Percentiles rank a stretch among this genome's conserved stretches.
phyloP scores from a whole-genome alignment of 1,140 invertebrate species.

The Drosophila nebulosa region DNA sequence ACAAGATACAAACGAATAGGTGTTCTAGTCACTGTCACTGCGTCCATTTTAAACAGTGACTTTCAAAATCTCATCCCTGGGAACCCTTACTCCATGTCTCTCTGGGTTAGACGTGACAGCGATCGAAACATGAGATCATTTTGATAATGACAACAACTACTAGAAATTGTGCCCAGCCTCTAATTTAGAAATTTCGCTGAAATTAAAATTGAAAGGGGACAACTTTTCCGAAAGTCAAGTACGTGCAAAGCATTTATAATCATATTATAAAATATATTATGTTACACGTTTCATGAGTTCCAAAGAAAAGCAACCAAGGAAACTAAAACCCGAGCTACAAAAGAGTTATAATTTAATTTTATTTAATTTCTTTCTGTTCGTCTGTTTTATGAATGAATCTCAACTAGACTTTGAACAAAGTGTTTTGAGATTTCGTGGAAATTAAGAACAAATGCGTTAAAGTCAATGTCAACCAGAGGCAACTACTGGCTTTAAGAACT shows the following conservation, averaged over 20 bases:
- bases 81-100: neutral
- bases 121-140: conserved; percentile 51
- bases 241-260: conserved; percentile 44
- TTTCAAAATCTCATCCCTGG: neutral
- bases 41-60: neutral
- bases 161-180: conserved; percentile 41
- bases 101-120: conserved; percentile 39
- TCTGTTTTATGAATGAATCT: conserved; percentile 54
- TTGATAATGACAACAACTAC: conserved; percentile 17
- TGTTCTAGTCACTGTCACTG: neutral
- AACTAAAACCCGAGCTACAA: conserved; percentile 35
- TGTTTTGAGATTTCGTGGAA: conserved; percentile 45
- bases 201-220: conserved; percentile 32
- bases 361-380: too few species aligned
- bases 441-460: conserved; percentile 34
- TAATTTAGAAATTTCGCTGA: conserved; percentile 51
- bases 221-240: conserved; percentile 49
- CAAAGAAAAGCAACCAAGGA: conserved; percentile 34
- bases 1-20: too few species aligned
- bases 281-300: conserved; percentile 60
- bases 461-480: conserved; percentile 1
- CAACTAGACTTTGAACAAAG: neutral
- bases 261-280: conserved; percentile 22
- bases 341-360: conserved; percentile 57
- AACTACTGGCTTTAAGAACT: conserved; percentile 34